Conservation (phyloP, 64 coral and sea anemone genomes). For the Actinia tenebrosa region DNA sequence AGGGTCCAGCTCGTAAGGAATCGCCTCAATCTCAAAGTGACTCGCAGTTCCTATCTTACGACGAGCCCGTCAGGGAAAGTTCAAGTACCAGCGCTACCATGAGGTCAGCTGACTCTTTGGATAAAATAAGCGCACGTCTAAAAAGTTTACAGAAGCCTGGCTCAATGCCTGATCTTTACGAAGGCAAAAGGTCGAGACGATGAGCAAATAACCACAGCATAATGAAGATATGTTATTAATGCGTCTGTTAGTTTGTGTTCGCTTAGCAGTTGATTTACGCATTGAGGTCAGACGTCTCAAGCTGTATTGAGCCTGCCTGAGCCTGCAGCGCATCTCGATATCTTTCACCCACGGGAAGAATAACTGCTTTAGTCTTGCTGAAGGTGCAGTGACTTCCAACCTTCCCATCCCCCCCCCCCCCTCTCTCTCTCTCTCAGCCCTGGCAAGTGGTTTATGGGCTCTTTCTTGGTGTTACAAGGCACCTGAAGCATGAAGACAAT, state of each 20-base stretch:
- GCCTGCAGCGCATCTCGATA: too few species aligned
- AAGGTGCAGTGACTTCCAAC: too few species aligned
- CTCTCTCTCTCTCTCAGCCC: too few species aligned
- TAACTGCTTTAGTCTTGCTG: too few species aligned
- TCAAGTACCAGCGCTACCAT: neutral
- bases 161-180: conserved; percentile 38
- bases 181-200: conserved; percentile 13
- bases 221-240: neutral
- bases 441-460: too few species aligned
- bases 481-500: too few species aligned
- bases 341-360: too few species aligned
- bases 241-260: neutral
- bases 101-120: conserved; percentile 31
- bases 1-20: neutral
- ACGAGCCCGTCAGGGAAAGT: conserved; percentile 2
- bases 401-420: too few species aligned
- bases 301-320: too few species aligned
- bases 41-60: neutral
- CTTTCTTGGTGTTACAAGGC: too few species aligned
- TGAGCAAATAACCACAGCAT: neutral
- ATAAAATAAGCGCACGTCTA: neutral
- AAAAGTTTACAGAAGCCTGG: conserved; percentile 24
- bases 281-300: neutral
- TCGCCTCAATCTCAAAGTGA: neutral
- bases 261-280: neutral